These are phyloP conservation scores for Atta colombica DNA, from an alignment of 1,140 invertebrate species.

Conservation along the genomic window DNA sequence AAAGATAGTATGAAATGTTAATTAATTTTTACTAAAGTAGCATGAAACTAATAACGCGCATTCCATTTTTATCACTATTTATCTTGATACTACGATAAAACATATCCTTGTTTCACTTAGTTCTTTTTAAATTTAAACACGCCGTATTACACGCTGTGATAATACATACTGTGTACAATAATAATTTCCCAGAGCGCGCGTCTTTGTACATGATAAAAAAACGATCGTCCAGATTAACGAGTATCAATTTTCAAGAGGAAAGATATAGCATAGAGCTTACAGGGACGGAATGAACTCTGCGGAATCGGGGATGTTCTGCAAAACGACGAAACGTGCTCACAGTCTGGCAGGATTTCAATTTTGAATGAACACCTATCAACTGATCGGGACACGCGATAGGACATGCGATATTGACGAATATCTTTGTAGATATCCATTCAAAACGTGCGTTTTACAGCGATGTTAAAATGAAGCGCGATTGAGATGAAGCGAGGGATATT, in stretches of 20 bases:
- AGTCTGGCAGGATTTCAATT: conserved; percentile 65
- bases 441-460: conserved; percentile 1
- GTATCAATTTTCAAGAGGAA: conserved; percentile 21
- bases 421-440: conserved; percentile 29
- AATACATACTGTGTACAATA: not conserved
- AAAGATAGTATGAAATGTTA: conserved; percentile 4
- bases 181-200: not conserved
- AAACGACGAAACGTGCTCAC: conserved; percentile 25
- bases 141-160: not conserved
- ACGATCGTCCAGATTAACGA: conserved; percentile 31
- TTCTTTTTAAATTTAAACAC: not conserved
- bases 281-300: conserved; percentile 10
- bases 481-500: conserved; percentile 8
- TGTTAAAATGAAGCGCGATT: conserved; percentile 13
- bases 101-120: not conserved
- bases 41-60: not conserved
- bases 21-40: not conserved
- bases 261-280: conserved; percentile 17
- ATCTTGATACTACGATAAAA: not conserved
- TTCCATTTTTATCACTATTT: not conserved
- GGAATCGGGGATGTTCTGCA: conserved; percentile 10
- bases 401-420: conserved; percentile 38
- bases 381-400: conserved; percentile 39
- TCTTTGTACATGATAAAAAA: not conserved
- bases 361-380: conserved; percentile 56